Evolutionary conservation across 1,140 invertebrate genomes (phyloP).

Genomic region (Scaptodrosophila lebanonensis): DNA sequence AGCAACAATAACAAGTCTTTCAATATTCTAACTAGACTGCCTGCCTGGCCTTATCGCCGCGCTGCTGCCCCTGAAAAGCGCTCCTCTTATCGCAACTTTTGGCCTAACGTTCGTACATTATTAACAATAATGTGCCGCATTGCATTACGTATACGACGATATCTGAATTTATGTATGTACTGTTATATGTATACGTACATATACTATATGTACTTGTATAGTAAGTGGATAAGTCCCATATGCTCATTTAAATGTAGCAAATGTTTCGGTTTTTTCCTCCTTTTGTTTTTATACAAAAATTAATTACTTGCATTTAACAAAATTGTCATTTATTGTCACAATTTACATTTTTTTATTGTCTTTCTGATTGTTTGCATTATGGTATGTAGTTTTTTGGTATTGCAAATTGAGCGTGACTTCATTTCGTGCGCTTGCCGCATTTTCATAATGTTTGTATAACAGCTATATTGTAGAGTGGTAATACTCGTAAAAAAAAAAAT

Average conservation of each 20-base stretch:
- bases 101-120: constrained; percentile 29
- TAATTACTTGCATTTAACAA: constrained; percentile 62
- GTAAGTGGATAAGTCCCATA: too few relatives aligned
- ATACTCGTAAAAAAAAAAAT: constrained; percentile 1
- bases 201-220: constrained; percentile 2
- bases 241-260: constrained; percentile 14
- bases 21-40: background rate
- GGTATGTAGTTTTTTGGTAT: constrained; percentile 32
- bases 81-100: constrained; percentile 19
- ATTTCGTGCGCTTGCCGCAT: constrained; percentile 36
- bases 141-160: too few relatives aligned
- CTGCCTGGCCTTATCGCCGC: constrained; percentile 40
- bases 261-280: constrained; percentile 37
- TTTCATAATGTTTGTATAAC: constrained; percentile 53
- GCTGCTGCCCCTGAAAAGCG: constrained; percentile 4
- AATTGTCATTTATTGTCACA: constrained; percentile 45
- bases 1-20: background rate
- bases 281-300: constrained; percentile 35
- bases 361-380: constrained; percentile 22
- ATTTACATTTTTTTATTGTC: constrained; percentile 30
- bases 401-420: constrained; percentile 49
- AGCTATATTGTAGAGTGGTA: background rate
- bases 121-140: too few relatives aligned
- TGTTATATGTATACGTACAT: constrained; percentile 8
- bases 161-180: background rate